phyloP scores from a whole-genome alignment of 2,113 vertebrate species.

The Nettapus auritus region DNA sequence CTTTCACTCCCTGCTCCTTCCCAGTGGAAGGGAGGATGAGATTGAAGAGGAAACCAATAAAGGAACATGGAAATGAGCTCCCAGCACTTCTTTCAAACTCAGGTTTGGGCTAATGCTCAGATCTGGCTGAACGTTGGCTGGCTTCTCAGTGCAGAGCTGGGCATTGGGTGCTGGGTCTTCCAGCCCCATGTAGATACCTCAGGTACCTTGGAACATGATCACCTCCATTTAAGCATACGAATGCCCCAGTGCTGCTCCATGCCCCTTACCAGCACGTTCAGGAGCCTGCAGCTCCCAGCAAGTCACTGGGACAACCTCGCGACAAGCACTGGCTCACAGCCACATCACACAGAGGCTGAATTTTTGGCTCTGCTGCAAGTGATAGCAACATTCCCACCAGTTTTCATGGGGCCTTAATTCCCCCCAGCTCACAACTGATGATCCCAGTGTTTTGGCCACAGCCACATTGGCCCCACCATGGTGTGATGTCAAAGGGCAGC shows the following conservation, averaged over 20 bases:
- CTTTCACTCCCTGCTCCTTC: not conserved
- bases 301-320: not conserved
- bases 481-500: rapidly evolving
- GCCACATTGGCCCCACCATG: rapidly evolving
- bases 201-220: not conserved
- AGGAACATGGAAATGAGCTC: not conserved
- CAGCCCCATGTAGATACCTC: not conserved
- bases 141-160: not conserved
- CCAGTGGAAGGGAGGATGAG: not conserved
- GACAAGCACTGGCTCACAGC: not conserved
- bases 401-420: rapidly evolving
- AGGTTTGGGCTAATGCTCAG: not conserved
- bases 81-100: not conserved
- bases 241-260: not conserved
- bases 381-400: rapidly evolving
- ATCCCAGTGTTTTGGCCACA: not conserved
- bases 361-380: not conserved
- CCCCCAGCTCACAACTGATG: not conserved
- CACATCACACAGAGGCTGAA: not conserved
- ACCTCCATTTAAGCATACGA: not conserved
- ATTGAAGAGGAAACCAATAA: not conserved
- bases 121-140: not conserved
- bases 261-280: not conserved
- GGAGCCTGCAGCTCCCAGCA: not conserved
- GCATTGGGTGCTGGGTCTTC: not conserved